Evolutionary conservation across 37 sponge, comb jelly and placozoan genomes (phyloP), one percentile per base, ranked within the genome.

Genomic region (Hexactinellida sp.): DNA sequence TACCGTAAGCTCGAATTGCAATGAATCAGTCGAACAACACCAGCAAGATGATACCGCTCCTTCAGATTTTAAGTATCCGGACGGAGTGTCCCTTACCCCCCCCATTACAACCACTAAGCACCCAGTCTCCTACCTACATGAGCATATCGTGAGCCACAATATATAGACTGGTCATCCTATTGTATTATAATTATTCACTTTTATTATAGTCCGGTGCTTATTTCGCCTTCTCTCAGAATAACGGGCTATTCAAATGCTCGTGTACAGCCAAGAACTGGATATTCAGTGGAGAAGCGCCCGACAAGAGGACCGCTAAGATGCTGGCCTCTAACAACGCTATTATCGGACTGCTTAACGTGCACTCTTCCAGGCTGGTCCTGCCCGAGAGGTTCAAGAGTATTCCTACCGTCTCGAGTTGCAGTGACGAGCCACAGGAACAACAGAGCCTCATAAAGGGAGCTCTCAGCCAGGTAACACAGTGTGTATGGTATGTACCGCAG

Each of bases 111-210:
- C 86, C 1, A 52, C 82, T 0, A n/a, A 87, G 39, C 90, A 92
- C 54, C 92, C 92, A 0, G 92, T 92, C 82, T 84, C 83, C 16
- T 71, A 88, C 37, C 85, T 92, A 32, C 39, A 34, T 16, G 88
- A 86, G 37, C 21, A 63, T n/a, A 63, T 63, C 13, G 76, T 63
- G 13, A 25, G 76, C 5, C 5, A 25, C 21, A 21, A 63, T 63
- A 21, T 7, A n/a, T 25, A 63, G n/a, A n/a, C 5, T 28, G 76
- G 30, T n/a, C 76, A 63, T 7, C n/a, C n/a, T n/a, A n/a, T n/a
- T n/a, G n/a, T n/a, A n/a, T 19, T 47, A 47, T 16, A 47, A 47
- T 47, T 47, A 19, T 47, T 16, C 52, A 47, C 52, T n/a, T n/a
- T n/a, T 5, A 41, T 16, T 41, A 10, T 28, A 63, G 76, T 3